Base-by-base conservation (phyloP, 2,797 vertebrate species). In the Myotis pilosus region DNA sequence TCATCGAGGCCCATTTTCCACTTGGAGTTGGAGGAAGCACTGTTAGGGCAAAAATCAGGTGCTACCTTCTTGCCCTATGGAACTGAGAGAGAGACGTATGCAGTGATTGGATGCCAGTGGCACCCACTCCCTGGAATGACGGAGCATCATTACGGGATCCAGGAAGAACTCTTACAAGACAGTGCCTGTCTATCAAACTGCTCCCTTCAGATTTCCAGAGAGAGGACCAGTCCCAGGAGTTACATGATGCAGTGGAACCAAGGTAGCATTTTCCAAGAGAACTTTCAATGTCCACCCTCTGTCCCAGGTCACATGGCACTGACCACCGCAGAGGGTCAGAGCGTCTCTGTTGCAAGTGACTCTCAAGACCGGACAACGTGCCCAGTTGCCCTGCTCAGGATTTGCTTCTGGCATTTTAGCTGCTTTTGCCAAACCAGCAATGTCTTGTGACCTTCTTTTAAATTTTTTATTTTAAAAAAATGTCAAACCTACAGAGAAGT, bases 391-490 rank as follows among this genome's bases (percentile, higher is more conserved):
- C 87, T 64, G 13, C 69, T 47, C 25, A n/a, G 38, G 41, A 60
- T 60, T 51, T 76, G 55, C 53, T 30, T 85, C 64, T 85, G 64
- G 36, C 55, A 47, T 90, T 71, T 71, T 75, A 38, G 78, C 86
- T 16, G 81, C 81, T 86, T 80, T 66, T 30, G 89, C 55, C 81
- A 86, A 80, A 80, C 47, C 36, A 44, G 69, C 60, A 38, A 82
- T 60, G 49, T 87, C 44, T 71, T 49, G 33, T 64, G 68, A 80
- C 68, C 53, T 91, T 91, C 62, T 55, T 80, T 84, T 33, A 22
- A 88, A 69, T 20, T 71, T 92, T 84, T 66, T 38, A 62, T 60
- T 89, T 91, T 1, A 36, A 87, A 91, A 91, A 76, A 55, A 41
- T 22, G 74, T 89, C 28, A 69, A 74, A 66, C 20, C 60, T 81